Percentiles rank a stretch among this genome's conserved stretches.
Conservation (phyloP, 2,888 invertebrate species). For the Drosophila recens region DNA sequence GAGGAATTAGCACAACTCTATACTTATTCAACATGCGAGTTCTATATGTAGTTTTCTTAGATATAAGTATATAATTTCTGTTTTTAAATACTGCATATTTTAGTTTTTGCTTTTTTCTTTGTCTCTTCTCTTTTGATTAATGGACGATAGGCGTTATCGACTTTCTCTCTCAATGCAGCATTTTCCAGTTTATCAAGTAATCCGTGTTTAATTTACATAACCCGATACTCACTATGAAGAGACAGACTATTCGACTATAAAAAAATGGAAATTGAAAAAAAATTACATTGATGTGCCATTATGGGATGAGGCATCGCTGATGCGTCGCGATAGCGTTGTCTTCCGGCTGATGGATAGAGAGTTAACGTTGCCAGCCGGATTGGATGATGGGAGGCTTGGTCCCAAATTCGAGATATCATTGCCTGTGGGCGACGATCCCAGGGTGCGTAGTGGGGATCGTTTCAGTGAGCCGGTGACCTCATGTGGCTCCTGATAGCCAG, state of each 20-base stretch:
- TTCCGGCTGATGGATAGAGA: conserved; percentile 85
- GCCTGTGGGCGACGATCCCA: conserved; percentile 91
- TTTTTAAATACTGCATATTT: conserved; percentile 19
- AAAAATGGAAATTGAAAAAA: conserved; percentile 60
- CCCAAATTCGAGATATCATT: conserved; percentile 90
- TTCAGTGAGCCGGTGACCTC: conserved; percentile 84
- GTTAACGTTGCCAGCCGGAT: conserved; percentile 82
- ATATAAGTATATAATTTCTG: conserved; percentile 1
- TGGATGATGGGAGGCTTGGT: conserved; percentile 48
- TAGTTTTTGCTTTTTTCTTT: conserved; percentile 5
- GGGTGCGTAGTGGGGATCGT: conserved; percentile 87
- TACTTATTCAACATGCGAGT: conserved; percentile 28
- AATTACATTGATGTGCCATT: conserved; percentile 83
- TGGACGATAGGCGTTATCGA: conserved; percentile 39
- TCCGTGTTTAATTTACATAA: conserved; percentile 48
- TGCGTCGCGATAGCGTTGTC: conserved; percentile 82
- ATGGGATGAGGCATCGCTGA: conserved; percentile 84
- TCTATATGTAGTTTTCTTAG: conserved; percentile 19
- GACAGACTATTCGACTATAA: conserved; percentile 16
- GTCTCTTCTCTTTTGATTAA: conserved; percentile 2
- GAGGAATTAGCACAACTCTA: conserved; percentile 22
- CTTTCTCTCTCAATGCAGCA: conserved; percentile 1
- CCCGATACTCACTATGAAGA: conserved; percentile 30
- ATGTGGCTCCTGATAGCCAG: conserved; percentile 86
- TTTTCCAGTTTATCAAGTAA: conserved; percentile 27